Base-by-base conservation (phyloP, 2,113 vertebrate species). In the Polypterus senegalus region DNA sequence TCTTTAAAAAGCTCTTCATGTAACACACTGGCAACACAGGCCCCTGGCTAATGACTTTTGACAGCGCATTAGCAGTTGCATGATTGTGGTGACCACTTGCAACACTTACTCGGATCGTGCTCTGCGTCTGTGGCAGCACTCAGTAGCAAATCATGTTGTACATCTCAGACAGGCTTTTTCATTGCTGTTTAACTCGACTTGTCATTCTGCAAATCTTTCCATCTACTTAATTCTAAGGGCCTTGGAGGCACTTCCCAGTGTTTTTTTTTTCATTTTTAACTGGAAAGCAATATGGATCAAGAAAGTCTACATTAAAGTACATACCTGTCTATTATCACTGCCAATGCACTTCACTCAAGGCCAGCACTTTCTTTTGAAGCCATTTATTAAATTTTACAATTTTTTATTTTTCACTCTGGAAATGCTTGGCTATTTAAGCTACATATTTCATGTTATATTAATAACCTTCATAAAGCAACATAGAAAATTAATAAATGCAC, bases 1-100 rank as follows among this genome's bases (percentile, higher is more conserved):
- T 27, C 27, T 27, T 27, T 27, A 27, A 27, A 27, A 27, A 27
- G 27, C 73, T 64, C 73, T 67, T 63, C 56, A 74, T 77, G 70
- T 76, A 78, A 76, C 74, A 46, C 47, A 5, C 6, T 51, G 49
- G 6, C 49, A 51, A 9, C 49, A 2, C 49, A 51, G 9, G 61
- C 10, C 54, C 53, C 49, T 49, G 7, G 61, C 47, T 49, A 63
- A 63, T 63, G 54, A 48, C 11, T 54, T 57, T 55, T 57, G 46
- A 9, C 54, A 57, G 46, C 8, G 49, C 46, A 63, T 57, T 63
- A 57, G 46, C 61, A 57, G 61, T 5, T 6, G 47, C 8, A 47
- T 11, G n/a, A 44, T 54, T 48, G 54, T 57, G 47, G 9, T 48
- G 56, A n/a, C 27, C 54, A 63, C 61, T n/a, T 63, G 46, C 46